phyloP scores from a whole-genome alignment of 1,140 invertebrate species.

The Maniola jurtina region DNA sequence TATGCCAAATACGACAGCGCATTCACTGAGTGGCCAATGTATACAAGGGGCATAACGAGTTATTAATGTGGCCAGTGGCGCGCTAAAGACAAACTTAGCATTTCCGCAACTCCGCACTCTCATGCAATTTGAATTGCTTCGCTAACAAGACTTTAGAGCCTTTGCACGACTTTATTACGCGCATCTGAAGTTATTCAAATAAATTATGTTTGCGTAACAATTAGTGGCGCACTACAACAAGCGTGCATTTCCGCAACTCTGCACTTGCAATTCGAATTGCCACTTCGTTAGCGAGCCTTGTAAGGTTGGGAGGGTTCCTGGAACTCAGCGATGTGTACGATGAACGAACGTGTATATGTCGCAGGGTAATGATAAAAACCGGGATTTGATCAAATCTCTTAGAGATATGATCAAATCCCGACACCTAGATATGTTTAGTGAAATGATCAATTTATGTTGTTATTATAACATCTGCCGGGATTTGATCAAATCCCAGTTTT shows the following conservation, averaged over 20 bases:
- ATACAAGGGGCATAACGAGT: background rate
- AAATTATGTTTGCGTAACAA: background rate
- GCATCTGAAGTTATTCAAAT: background rate
- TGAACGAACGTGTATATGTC: too few species aligned
- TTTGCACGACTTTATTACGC: too few species aligned
- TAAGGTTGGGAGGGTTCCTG: background rate
- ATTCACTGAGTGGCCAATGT: too few species aligned
- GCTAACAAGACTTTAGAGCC: background rate
- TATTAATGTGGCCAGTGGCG: background rate
- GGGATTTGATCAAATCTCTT: too few species aligned
- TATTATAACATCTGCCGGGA: too few species aligned
- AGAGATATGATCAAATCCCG: too few species aligned
- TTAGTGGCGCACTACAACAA: background rate
- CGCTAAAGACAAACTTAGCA: constrained; percentile 1
- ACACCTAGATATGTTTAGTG: too few species aligned
- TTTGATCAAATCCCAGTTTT: too few species aligned
- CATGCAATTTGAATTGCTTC: background rate
- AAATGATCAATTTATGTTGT: too few species aligned
- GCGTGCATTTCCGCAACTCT: background rate
- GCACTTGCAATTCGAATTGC: background rate
- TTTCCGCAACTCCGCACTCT: constrained; percentile 8
- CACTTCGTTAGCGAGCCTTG: background rate
- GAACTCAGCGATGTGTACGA: background rate
- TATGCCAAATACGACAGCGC: too few species aligned
- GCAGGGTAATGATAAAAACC: too few species aligned